Percentiles rank a stretch among this genome's conserved stretches.
phyloP scores from a whole-genome alignment of 92 coral and sea anemone genomes.

The Heliopora coerulea region DNA sequence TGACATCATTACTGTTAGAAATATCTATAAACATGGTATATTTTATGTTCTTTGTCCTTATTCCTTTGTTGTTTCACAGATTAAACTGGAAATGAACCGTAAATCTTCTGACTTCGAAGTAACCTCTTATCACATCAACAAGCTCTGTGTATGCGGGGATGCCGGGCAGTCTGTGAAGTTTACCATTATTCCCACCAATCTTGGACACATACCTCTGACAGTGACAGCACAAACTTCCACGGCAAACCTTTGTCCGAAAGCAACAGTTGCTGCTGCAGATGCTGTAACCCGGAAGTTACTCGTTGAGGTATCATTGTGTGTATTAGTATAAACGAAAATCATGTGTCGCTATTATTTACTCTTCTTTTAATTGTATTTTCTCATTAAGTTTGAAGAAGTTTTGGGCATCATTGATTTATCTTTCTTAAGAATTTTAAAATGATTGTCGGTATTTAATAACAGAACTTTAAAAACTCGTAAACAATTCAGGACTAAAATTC shows the following conservation, averaged over 20 bases:
- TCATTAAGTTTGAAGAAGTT: too few species aligned
- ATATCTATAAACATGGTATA: too few species aligned
- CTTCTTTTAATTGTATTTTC: too few species aligned
- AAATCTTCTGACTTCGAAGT: slow-evolving; percentile 60
- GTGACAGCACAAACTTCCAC: slow-evolving; percentile 60
- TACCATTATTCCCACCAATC: slow-evolving; percentile 64
- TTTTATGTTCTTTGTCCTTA: too few species aligned
- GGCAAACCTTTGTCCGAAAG: slow-evolving; percentile 56
- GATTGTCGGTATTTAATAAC: too few species aligned
- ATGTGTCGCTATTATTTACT: too few species aligned
- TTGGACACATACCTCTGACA: slow-evolving; percentile 79
- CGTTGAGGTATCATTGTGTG: slow-evolving; percentile 62
- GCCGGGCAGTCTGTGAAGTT: slow-evolving; percentile 84
- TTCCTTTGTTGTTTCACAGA: too few species aligned
- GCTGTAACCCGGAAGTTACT: slow-evolving; percentile 75
- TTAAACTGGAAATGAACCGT: slow-evolving; percentile 56
- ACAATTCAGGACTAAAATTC: too few species aligned
- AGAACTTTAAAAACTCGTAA: too few species aligned
- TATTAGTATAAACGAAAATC: neutral
- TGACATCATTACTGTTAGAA: too few species aligned
- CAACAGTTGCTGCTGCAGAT: slow-evolving; percentile 66
- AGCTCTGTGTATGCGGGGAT: slow-evolving; percentile 78
- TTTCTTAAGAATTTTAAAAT: too few species aligned
- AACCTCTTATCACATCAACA: slow-evolving; percentile 47
- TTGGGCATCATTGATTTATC: too few species aligned